Percentiles rank a stretch among this genome's conserved stretches.
Evolutionary conservation across 2,113 vertebrate genomes (phyloP).

Genomic region (Labrus mixtus): DNA sequence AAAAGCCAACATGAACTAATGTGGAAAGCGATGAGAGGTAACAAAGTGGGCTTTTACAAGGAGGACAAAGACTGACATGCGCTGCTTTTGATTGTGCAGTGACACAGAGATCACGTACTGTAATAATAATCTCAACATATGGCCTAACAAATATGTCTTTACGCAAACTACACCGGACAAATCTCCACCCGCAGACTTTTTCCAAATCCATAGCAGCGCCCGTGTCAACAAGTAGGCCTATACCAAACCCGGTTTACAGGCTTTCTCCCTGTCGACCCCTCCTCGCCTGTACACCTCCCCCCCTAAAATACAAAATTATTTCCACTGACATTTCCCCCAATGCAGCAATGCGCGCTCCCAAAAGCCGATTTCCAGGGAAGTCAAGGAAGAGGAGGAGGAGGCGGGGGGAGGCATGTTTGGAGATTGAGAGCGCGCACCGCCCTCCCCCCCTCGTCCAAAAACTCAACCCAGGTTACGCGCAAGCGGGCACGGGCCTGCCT

Average conservation of each 20-base stretch:
- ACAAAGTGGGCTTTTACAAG: background rate
- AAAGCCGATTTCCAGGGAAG: slow-evolving; percentile 74
- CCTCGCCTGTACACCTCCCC: slow-evolving; percentile 24
- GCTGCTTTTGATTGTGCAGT: background rate
- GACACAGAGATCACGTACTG: background rate
- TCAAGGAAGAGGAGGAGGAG: slow-evolving; percentile 31
- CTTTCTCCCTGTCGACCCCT: background rate
- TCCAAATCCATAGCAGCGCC: slow-evolving; percentile 6
- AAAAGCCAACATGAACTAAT: slow-evolving; percentile 12
- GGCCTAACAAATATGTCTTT: background rate
- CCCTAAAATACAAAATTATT: slow-evolving; percentile 72
- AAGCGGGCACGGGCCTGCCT: slow-evolving; percentile 62
- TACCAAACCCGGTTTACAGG: background rate
- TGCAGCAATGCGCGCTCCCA: slow-evolving; percentile 85
- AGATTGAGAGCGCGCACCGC: slow-evolving; percentile 70
- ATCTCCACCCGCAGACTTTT: slow-evolving; percentile 13
- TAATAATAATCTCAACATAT: background rate
- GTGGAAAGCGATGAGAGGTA: background rate
- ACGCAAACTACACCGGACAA: slow-evolving; percentile 12
- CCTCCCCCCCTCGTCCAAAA: slow-evolving; percentile 64
- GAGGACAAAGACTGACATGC: slow-evolving; percentile 27
- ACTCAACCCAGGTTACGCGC: slow-evolving; percentile 67
- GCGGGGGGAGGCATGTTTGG: slow-evolving; percentile 62
- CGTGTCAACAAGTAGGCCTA: slow-evolving; percentile 76
- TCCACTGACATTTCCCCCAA: slow-evolving; percentile 76